Evolutionary conservation across 1,140 invertebrate genomes (phyloP).

Genomic region (Tetramorium parvispinum): DNA sequence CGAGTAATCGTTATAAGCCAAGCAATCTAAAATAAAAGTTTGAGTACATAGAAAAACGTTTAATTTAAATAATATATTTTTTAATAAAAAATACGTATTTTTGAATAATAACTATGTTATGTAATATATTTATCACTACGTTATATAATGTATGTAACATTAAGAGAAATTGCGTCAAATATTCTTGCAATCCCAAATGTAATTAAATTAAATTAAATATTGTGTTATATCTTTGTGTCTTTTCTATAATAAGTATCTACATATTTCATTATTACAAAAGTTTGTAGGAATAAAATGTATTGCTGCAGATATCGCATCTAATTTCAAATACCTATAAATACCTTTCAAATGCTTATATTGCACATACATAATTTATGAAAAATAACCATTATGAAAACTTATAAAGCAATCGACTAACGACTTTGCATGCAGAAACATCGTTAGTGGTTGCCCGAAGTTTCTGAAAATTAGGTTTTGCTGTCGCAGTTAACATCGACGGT

Average conservation of each 20-base stretch:
- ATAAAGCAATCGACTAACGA: background rate
- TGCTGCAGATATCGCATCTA: background rate
- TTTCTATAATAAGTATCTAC: too few species aligned
- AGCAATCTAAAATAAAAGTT: background rate
- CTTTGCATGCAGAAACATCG: conserved; percentile 15
- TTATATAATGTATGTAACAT: too few species aligned
- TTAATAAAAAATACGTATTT: background rate
- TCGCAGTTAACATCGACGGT: background rate
- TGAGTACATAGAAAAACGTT: background rate
- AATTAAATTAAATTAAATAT: background rate
- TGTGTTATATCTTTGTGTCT: too few species aligned
- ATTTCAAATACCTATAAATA: background rate
- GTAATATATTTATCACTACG: background rate
- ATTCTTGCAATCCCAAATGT: background rate
- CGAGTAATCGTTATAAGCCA: background rate
- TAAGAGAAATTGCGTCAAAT: background rate
- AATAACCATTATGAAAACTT: background rate
- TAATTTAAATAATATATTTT: conserved; percentile 16
- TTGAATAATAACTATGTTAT: background rate
- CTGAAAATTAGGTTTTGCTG: conserved; percentile 9
- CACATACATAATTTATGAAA: background rate
- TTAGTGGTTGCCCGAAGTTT: conserved; percentile 30
- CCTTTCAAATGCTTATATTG: too few species aligned
- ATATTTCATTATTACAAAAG: background rate
- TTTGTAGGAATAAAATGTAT: background rate